These are phyloP conservation scores for Labroides dimidiatus DNA, from an alignment of 2,797 vertebrate species.

Conservation along the genomic window DNA sequence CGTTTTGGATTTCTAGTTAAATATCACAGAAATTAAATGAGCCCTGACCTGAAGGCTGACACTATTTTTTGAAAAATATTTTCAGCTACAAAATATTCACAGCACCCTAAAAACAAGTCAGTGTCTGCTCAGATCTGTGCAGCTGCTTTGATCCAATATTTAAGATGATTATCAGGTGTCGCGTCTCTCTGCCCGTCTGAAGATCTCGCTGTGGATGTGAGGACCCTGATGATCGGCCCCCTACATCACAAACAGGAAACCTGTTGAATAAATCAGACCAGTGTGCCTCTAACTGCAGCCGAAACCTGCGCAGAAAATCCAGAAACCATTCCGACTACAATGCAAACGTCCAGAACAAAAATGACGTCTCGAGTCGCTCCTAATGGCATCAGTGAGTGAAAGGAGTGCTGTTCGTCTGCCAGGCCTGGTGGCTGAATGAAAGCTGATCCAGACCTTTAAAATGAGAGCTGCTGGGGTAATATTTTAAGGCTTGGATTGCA, in stretches of 20 bases:
- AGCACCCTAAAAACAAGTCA: neutral
- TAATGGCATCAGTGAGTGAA: constrained; percentile 65
- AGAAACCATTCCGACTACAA: constrained; percentile 62
- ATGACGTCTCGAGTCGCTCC: constrained; percentile 39
- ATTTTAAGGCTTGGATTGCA: constrained; percentile 73
- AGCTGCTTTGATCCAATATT: constrained; percentile 2
- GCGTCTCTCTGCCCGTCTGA: constrained; percentile 4
- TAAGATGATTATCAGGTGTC: neutral
- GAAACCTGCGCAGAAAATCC: no score
- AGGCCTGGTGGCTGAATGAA: constrained; percentile 65
- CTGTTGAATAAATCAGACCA: constrained; percentile 21
- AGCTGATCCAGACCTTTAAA: constrained; percentile 65
- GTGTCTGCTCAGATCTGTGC: constrained; percentile 2
- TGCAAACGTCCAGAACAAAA: constrained; percentile 64
- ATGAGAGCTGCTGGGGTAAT: constrained; percentile 62
- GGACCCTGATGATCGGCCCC: constrained; percentile 28
- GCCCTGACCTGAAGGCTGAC: no score
- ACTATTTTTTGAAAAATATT: no score
- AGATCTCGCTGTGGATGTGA: constrained; percentile 30
- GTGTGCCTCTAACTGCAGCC: no score
- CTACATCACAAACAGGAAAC: constrained; percentile 40
- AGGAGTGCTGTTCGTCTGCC: constrained; percentile 72
- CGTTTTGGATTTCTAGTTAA: no score
- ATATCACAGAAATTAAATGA: no score
- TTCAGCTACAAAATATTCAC: neutral